These are phyloP conservation scores for Teleogryllus oceanicus DNA, from an alignment of 2,888 invertebrate genomes.

Conservation along the genomic window DNA sequence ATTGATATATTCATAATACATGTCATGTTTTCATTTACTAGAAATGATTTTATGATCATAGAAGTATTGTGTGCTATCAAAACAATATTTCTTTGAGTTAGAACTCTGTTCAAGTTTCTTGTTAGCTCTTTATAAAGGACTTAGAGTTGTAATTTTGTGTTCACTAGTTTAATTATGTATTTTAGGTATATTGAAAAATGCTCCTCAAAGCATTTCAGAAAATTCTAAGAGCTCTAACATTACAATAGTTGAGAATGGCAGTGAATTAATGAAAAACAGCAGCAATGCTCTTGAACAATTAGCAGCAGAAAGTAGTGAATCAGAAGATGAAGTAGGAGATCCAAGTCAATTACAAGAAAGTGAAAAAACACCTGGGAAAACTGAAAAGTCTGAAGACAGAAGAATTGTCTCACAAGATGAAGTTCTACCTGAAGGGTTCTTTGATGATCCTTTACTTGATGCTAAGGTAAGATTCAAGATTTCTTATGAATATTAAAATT, in stretches of 20 bases:
- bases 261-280: background rate
- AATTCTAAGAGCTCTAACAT: conserved; percentile 27
- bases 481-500: background rate
- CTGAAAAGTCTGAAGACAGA: background rate
- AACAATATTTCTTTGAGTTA: too few relatives aligned
- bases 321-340: conserved; percentile 3
- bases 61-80: too few relatives aligned
- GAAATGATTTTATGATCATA: too few relatives aligned
- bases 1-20: too few relatives aligned
- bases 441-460: conserved; percentile 78
- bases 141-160: too few relatives aligned
- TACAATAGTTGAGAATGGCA: background rate
- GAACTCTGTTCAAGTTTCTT: too few relatives aligned
- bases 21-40: too few relatives aligned
- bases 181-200: conserved; percentile 60
- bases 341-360: background rate
- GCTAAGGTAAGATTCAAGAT: conserved; percentile 60
- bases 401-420: conserved; percentile 37
- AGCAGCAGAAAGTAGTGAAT: background rate
- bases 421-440: conserved; percentile 76
- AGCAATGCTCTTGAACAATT: background rate
- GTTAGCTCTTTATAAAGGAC: too few relatives aligned
- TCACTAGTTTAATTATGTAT: background rate
- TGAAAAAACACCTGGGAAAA: background rate
- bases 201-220: conserved; percentile 44